These are phyloP conservation scores for Andrena bucephala DNA, from an alignment of 2,888 invertebrate genomes.

Conservation along the genomic window DNA sequence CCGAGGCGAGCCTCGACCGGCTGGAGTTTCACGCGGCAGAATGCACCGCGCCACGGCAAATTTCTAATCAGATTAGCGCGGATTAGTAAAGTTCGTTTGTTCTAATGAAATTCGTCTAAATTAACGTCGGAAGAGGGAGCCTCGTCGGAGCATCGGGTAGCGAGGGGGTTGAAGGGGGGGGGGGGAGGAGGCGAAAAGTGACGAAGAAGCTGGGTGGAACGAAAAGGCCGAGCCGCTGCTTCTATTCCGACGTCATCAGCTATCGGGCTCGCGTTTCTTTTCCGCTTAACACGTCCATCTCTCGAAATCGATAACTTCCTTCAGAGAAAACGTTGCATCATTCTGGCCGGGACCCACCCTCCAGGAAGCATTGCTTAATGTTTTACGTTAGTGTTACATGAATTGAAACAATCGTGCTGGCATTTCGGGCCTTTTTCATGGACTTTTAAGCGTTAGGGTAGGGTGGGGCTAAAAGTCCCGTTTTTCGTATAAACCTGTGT, in stretches of 20 bases:
- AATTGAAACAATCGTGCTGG: too few relatives aligned
- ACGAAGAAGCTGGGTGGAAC: conserved; percentile 17
- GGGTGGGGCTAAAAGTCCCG: too few relatives aligned
- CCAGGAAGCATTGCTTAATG: too few relatives aligned
- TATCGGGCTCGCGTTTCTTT: too few relatives aligned
- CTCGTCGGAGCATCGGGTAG: conserved; percentile 54
- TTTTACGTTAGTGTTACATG: too few relatives aligned
- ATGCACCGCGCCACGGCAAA: conserved; percentile 81
- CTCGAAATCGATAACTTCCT: too few relatives aligned
- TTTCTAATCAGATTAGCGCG: conserved; percentile 85
- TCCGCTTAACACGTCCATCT: too few relatives aligned
- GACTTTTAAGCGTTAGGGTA: too few relatives aligned
- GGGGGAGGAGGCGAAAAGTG: neutral
- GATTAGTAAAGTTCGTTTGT: conserved; percentile 85
- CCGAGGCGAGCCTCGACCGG: conserved; percentile 62
- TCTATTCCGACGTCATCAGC: neutral
- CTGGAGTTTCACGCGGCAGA: conserved; percentile 77
- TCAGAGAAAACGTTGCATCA: too few relatives aligned
- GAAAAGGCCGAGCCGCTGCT: neutral
- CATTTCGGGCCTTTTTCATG: too few relatives aligned
- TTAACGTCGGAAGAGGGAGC: conserved; percentile 81
- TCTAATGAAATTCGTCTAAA: conserved; percentile 85
- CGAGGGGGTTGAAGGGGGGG: conserved; percentile 10
- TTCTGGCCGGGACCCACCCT: too few relatives aligned
- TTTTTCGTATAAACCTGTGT: too few relatives aligned